Conservation (phyloP, 1,140 invertebrate genomes). For the Lineus longissimus region DNA sequence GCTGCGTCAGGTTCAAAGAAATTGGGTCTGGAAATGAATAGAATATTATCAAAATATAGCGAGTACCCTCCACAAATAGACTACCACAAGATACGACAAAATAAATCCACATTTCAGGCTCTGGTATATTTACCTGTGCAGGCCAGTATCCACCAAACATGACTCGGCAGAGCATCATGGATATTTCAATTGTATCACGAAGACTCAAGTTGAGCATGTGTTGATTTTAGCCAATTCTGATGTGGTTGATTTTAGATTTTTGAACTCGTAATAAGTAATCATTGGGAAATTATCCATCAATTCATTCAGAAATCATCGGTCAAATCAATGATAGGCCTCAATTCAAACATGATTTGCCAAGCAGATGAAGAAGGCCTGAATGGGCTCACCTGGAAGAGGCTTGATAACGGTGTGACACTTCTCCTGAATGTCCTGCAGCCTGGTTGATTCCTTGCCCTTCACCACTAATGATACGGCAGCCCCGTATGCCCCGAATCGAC, state of each 20-base stretch:
- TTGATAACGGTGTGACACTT: conserved; percentile 40
- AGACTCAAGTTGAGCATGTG: too few species aligned
- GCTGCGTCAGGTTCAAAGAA: conserved; percentile 34
- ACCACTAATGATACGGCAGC: conserved; percentile 40
- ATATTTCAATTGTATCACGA: neutral
- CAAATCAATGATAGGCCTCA: too few species aligned
- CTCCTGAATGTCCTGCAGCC: conserved; percentile 34
- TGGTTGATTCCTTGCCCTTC: conserved; percentile 32
- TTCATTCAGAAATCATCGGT: too few species aligned
- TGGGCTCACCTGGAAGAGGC: conserved; percentile 40
- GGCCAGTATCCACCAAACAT: neutral
- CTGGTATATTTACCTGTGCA: too few species aligned
- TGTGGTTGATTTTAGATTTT: too few species aligned
- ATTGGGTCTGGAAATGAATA: conserved; percentile 39
- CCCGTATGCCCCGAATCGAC: conserved; percentile 64
- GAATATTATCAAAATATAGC: neutral
- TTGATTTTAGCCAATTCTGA: too few species aligned
- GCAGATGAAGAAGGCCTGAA: too few species aligned
- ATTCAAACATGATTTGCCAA: too few species aligned
- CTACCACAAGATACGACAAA: too few species aligned
- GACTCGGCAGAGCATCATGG: neutral
- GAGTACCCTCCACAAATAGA: neutral
- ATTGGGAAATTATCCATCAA: too few species aligned
- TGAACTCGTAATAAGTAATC: too few species aligned
- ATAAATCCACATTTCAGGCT: too few species aligned